Conservation (phyloP, 2,888 invertebrate species). For the Pristionchus arcanus region DNA sequence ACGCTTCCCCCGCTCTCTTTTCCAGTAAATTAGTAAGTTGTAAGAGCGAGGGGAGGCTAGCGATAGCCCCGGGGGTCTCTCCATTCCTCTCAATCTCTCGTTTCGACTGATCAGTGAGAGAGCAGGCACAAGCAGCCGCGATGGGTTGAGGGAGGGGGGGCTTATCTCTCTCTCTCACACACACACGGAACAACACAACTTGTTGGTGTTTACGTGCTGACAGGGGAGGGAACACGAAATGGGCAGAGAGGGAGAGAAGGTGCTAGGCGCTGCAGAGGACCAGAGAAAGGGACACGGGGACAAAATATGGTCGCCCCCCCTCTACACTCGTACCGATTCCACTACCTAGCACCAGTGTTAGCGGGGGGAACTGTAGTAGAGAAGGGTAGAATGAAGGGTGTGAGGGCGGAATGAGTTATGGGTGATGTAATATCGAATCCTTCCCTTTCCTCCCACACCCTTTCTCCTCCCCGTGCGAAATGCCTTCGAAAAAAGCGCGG, state of each 20-base stretch:
- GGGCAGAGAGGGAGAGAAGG: constrained; percentile 21
- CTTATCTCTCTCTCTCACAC: neutral
- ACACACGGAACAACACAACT: constrained; percentile 16
- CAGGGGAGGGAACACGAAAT: neutral
- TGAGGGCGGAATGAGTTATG: neutral
- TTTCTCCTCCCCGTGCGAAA: neutral
- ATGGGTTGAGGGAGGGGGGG: neutral
- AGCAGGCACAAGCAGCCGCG: neutral
- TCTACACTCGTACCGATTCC: constrained; percentile 7
- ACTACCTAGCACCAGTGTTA: constrained; percentile 25
- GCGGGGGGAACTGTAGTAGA: neutral
- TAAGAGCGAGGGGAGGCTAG: neutral
- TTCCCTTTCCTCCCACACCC: neutral
- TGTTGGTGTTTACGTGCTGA: constrained; percentile 47
- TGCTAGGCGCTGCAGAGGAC: constrained; percentile 18
- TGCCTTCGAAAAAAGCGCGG: neutral
- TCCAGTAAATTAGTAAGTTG: constrained; percentile 55
- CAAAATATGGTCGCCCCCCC: constrained; percentile 28
- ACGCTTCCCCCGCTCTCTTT: constrained; percentile 9
- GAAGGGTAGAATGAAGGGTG: neutral
- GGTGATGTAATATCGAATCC: neutral
- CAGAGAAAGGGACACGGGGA: neutral
- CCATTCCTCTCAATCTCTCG: neutral
- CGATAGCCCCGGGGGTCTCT: neutral
- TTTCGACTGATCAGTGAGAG: neutral